Conservation (phyloP, 2,797 vertebrate genomes). For the Catharus ustulatus region DNA sequence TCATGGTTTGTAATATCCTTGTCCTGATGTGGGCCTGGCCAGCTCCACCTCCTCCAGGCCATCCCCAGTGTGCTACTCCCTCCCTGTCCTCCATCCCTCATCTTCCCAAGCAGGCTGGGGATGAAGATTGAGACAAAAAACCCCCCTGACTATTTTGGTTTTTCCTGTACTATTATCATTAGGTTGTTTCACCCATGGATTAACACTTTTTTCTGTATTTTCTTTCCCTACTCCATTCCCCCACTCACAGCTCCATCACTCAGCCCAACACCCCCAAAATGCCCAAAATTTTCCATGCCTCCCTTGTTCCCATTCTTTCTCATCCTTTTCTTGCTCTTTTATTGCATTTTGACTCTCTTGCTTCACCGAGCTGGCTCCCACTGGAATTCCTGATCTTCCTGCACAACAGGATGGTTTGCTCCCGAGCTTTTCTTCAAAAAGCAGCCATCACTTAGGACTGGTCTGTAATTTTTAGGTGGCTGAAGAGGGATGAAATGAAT, state of each 20-base stretch:
- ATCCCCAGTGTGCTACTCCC: fast-evolving
- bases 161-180: not conserved
- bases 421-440: not conserved
- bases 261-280: not conserved
- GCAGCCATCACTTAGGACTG: not conserved
- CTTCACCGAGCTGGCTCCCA: not conserved
- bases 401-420: conserved; percentile 31
- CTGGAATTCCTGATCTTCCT: conserved; percentile 47
- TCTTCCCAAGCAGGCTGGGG: not conserved
- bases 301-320: not conserved
- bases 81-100: not conserved
- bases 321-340: not conserved
- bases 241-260: not conserved
- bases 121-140: not conserved
- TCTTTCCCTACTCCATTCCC: not conserved
- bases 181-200: not conserved
- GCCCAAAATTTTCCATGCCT: not conserved
- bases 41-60: not conserved
- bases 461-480: conserved; percentile 15
- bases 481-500: not conserved
- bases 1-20: not conserved
- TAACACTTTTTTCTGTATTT: not conserved
- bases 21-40: fast-evolving
- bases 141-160: fast-evolving
- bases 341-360: not conserved